These are phyloP conservation scores for Volucella zonaria DNA, from an alignment of 2,888 invertebrate genomes.

Conservation along the genomic window DNA sequence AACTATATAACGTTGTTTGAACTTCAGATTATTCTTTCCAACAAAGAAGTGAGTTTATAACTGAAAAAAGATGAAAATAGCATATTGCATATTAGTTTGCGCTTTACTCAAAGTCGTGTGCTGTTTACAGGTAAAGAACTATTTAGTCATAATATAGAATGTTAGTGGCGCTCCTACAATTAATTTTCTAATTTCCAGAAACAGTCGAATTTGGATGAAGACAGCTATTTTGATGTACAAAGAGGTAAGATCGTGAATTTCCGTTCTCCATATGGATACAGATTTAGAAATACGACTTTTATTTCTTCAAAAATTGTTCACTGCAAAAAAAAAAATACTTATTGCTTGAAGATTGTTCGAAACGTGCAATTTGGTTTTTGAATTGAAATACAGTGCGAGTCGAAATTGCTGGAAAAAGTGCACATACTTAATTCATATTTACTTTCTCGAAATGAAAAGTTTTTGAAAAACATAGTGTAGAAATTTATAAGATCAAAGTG, in stretches of 20 bases:
- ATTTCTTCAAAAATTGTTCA: too few relatives aligned
- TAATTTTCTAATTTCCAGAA: conserved; percentile 43
- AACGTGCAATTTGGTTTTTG: too few relatives aligned
- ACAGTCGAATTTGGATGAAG: conserved; percentile 52
- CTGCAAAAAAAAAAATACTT: too few relatives aligned
- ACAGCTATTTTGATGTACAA: conserved; percentile 65
- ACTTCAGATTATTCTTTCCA: conserved; percentile 44
- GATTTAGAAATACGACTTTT: too few relatives aligned
- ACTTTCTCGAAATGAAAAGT: too few relatives aligned
- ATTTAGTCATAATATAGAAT: neutral
- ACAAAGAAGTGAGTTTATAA: conserved; percentile 5
- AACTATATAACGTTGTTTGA: conserved; percentile 50
- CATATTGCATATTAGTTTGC: conserved; percentile 65
- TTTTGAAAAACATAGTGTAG: too few relatives aligned
- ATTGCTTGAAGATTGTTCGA: too few relatives aligned
- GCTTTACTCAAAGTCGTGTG: conserved; percentile 58
- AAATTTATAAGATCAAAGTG: too few relatives aligned
- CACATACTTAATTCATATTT: too few relatives aligned
- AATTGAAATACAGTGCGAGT: too few relatives aligned
- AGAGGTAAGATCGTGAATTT: conserved; percentile 47
- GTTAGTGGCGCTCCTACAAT: too few relatives aligned
- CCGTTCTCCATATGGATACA: conserved; percentile 40
- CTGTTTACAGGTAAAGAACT: conserved; percentile 57
- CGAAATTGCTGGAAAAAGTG: too few relatives aligned
- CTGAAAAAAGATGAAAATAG: conserved; percentile 49